These are phyloP conservation scores for Drosophila nikananu DNA, from an alignment of 1,140 invertebrate species.

Conservation along the genomic window DNA sequence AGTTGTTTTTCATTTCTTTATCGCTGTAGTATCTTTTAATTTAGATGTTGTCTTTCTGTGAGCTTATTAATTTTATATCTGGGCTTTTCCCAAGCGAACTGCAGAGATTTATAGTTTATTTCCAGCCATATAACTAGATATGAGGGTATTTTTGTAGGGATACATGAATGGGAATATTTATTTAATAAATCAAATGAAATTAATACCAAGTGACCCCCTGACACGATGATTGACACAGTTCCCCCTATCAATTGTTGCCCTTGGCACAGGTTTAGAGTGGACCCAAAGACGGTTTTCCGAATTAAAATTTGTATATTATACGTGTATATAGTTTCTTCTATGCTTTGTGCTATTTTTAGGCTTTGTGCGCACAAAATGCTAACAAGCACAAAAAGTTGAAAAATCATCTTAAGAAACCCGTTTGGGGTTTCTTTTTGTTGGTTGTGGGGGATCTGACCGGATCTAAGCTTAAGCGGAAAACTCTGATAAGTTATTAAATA, in stretches of 20 bases:
- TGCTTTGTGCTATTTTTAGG: conserved; percentile 62
- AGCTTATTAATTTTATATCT: conserved; percentile 13
- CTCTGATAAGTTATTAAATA: conserved; percentile 67
- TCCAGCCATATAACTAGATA: background rate
- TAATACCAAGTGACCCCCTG: conserved; percentile 24
- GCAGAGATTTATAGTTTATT: background rate
- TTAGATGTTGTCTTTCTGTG: background rate
- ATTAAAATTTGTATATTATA: conserved; percentile 10
- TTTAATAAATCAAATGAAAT: conserved; percentile 3
- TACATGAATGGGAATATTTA: background rate
- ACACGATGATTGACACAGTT: conserved; percentile 42
- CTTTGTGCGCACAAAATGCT: conserved; percentile 50
- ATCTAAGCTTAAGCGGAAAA: conserved; percentile 60
- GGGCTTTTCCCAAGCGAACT: background rate
- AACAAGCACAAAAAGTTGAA: conserved; percentile 50
- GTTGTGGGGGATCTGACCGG: conserved; percentile 37
- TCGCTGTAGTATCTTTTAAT: conserved; percentile 10
- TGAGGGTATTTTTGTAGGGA: background rate
- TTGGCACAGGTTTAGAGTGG: conserved; percentile 23
- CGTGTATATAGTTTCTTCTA: conserved; percentile 4
- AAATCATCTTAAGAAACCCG: conserved; percentile 48
- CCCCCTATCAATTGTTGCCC: conserved; percentile 37
- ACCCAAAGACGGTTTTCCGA: conserved; percentile 30
- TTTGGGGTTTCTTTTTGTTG: background rate
- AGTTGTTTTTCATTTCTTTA: conserved; percentile 4